Base-by-base conservation (phyloP, 2,113 vertebrate genomes). In the Capreolus pygargus region DNA sequence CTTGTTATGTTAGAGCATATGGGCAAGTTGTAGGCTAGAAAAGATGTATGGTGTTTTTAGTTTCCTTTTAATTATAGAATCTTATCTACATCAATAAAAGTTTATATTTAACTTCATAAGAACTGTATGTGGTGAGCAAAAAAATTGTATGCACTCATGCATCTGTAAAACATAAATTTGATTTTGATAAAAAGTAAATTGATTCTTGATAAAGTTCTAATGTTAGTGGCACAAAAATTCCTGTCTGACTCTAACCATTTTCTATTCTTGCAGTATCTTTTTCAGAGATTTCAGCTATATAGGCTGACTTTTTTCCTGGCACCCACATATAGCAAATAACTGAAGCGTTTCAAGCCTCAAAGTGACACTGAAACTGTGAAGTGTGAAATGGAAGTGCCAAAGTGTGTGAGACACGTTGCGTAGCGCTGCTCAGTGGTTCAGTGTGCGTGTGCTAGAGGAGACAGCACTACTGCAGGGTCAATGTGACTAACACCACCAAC, bases 261-360 rank as follows among this genome's bases (percentile, higher is more conserved):
- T 96, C 82, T 96, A 28, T 94, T 98, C 52, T 76, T 95, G n/a
- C 64, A 76, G 76, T 94, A 87, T 97, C 88, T 87, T 98, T 97
- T 94, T 89, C 91, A 87, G 90, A 86, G 87, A 96, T 96, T 94
- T 94, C 91, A 89, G 90, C 83, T 81, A 94, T 97, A 97, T 97
- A 97, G 74, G 50, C 86, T 67, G 92, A 57, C 39, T 97, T 89
- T 95, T 97, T 88, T 95, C 95, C 97, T 97, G 92, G 93, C 93
- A 97, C 96, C 94, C 94, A 97, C 82, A 94, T 89, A 98, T 36
- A 98, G 96, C 93, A 98, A 98, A 97, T 98, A 98, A 98, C 96
- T 97, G 95, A 97, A 98, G 79, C 88, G 91, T 98, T 98, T 98
- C 97, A 98, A 98, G 98, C 93, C 96, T 98, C 98, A 92, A 96